These are phyloP conservation scores for Arbacia lixula DNA, from an alignment of 53 echinoderm and acorn worm species.

Conservation along the genomic window DNA sequence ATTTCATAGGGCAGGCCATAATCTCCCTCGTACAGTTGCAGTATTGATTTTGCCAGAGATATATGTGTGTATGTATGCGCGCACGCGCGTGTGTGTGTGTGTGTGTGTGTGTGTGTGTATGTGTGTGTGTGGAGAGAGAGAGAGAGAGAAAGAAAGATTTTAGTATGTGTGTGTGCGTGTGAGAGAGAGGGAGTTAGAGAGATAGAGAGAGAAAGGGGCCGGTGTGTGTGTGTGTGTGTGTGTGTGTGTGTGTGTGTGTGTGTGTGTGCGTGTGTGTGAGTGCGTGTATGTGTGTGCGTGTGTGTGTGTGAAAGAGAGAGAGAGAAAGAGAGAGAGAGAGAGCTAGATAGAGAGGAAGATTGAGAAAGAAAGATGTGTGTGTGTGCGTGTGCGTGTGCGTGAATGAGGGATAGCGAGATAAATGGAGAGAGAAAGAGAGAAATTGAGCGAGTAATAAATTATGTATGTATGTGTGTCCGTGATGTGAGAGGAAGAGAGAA, in stretches of 20 bases:
- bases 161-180: background rate
- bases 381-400: too few species aligned
- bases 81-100: background rate
- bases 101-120: background rate
- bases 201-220: background rate
- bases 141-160: too few species aligned
- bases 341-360: background rate
- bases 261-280: background rate
- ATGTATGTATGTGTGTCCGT: too few species aligned
- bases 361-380: too few species aligned
- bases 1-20: too few species aligned
- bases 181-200: background rate
- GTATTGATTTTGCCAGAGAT: too few species aligned
- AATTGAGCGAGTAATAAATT: too few species aligned
- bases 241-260: constrained; percentile 14
- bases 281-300: background rate
- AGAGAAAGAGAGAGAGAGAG: background rate
- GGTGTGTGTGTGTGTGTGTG: constrained; percentile 21
- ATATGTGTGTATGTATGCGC: too few species aligned
- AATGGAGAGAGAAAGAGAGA: background rate
- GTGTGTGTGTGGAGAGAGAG: background rate
- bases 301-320: background rate
- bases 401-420: background rate
- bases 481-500: too few species aligned
- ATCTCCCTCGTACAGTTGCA: too few species aligned